Base-by-base conservation (phyloP, 2,888 invertebrate genomes). In the Brenthis daphne region DNA sequence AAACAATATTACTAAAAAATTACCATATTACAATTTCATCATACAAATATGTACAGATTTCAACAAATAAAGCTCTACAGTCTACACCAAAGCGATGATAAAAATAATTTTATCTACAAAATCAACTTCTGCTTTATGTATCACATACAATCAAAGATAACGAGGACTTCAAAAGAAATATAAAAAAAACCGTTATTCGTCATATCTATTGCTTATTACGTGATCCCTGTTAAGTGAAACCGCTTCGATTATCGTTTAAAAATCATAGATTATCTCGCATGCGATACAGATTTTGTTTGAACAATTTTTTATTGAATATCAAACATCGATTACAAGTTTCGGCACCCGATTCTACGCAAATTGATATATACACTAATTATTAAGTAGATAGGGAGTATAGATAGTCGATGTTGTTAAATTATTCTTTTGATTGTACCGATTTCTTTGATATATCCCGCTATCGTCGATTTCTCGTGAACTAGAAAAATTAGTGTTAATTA, bases 131-230 rank as follows among this genome's bases (percentile, higher is more conserved):
- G 69, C 72, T 69, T 72, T 67, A 66, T 67, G 65, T 74, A 70
- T 67, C 53, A 68, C 63, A 50, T 61, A 69, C 33, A 69, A 68
- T 63, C 58, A 66, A 63, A 71, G 67, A 57, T 50, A 56, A 54
- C 57, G 57, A 37, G 33, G 56, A 73, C 72, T 61, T 74, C 70
- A 73, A 75, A 74, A 67, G 66, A 64, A 71, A 72, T 64, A 64
- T 64, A 69, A 72, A 73, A 68, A 68, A 75, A 54, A 64, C 71
- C 70, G 65, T 70, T 69, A 73, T 72, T 65, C 53, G 50, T 13
- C 60, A 65, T 73, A 72, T 74, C 74, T 61, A 69, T 71, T 74
- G 71, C 74, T 63, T 73, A 73, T 70, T 73, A 74, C 70, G 69
- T 70, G 51, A 50, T 24, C 58, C 64, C 63, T 71, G 61, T 57